A percentile compares a stretch with the other conserved stretches of the same genome.
Evolutionary conservation across 2,888 invertebrate genomes (phyloP).

Genomic region (Pandemis heparana): DNA sequence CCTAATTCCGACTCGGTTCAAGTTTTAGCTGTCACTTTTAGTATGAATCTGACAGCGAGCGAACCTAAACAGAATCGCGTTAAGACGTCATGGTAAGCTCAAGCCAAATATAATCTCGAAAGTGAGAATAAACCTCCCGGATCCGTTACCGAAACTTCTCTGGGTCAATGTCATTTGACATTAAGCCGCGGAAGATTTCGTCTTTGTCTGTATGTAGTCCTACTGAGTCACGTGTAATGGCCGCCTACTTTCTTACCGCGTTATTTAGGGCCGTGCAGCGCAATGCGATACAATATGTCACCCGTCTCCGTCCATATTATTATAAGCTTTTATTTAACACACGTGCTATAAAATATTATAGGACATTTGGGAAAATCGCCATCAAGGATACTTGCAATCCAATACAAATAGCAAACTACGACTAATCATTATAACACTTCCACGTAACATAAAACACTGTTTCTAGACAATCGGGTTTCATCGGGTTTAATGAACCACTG

Average conservation of each 20-base stretch:
- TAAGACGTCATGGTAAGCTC: too few species aligned
- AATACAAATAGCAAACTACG: neutral
- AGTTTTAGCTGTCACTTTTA: too few species aligned
- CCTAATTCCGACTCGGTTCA: too few species aligned
- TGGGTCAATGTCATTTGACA: constrained; percentile 39
- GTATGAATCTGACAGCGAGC: too few species aligned
- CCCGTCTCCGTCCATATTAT: neutral
- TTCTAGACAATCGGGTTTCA: constrained; percentile 29
- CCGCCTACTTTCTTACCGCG: constrained; percentile 31
- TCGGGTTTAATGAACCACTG: constrained; percentile 56
- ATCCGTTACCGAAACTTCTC: constrained; percentile 27
- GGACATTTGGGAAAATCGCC: neutral
- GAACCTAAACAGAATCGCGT: too few species aligned
- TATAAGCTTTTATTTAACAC: neutral
- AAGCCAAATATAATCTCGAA: neutral
- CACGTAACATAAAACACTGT: constrained; percentile 23
- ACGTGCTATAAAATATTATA: neutral
- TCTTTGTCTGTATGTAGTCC: constrained; percentile 30
- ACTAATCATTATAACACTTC: constrained; percentile 4
- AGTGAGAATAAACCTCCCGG: constrained; percentile 5
- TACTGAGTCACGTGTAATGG: constrained; percentile 20
- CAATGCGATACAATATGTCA: neutral
- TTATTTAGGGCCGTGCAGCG: neutral
- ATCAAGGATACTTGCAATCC: neutral
- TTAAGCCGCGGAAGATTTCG: constrained; percentile 28